Evolutionary conservation across 2,113 vertebrate genomes (phyloP), one percentile per base, ranked within the genome.

Genomic region (Uria lomvia): DNA sequence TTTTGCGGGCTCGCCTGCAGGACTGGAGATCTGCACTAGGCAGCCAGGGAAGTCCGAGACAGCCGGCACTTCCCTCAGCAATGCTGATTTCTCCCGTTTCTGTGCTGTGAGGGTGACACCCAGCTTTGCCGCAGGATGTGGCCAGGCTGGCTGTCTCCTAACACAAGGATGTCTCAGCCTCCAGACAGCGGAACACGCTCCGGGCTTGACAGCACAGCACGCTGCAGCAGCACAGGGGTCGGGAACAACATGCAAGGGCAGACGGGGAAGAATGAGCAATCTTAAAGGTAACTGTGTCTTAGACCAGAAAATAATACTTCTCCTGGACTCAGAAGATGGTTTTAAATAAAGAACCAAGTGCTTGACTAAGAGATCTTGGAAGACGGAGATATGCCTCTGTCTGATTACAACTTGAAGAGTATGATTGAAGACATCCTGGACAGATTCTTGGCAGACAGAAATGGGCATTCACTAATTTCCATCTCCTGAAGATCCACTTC

Each of bases 401-500:
- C 65, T 70, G 90, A 38, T 58, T 27, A 22, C 59, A 86, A 21
- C 55, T 50, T 53, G 24, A 90, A 11, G 29, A 58, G 32, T 5
- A 6, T 3, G 22, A 84, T 0, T 73, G 67, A 80, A 83, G 74
- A 59, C n/a, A 55, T 45, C 29, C 55, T 15, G 15, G 71, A 50
- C 45, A 60, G 24, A 56, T 76, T 45, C 92, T 43, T 94, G 82
- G 82, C 78, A 88, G 29, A 58, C 1, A 62, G 58, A 72, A 91
- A 86, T 34, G 58, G n/a, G 34, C 58, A 90, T 77, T 83, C 29
- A 14, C 38, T 38, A 12, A 74, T 77, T 92, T 70, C 21, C 75
- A 55, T 77, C 71, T 88, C 78, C 82, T 92, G 71, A 90, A 55
- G 88, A 80, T 40, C 66, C 32, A 49, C 24, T 86, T 77, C 84